Evolutionary conservation across 2,888 invertebrate genomes (phyloP), one percentile per base, ranked within the genome.

Genomic region (Sturmia bella): DNA sequence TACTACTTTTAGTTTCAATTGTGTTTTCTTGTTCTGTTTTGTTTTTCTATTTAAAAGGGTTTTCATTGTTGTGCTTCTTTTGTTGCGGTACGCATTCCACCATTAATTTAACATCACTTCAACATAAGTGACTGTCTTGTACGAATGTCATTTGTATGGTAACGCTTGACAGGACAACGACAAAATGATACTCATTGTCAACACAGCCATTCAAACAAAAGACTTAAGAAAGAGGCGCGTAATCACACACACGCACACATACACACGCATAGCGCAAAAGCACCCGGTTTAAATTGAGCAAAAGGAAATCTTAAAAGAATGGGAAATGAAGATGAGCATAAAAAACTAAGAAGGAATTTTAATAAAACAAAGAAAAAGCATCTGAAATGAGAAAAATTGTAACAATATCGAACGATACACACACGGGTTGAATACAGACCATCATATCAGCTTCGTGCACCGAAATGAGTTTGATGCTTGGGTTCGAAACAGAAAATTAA

Each of bases 101-200:
- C 74, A 80, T 83, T 83, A 84, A 78, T 82, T 84, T 77, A 77
- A 84, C 84, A 83, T 84, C 82, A 82, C 74, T 80, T 73, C 84
- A 77, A 85, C 84, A 84, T 83, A 84, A 80, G 80, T 82, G 84
- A 83, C 79, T 84, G 84, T 84, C 84, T 77, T 84, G 83, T 83
- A 73, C 80, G 64, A 70, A 80, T 85, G 84, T 84, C 84, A 85
- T 80, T 79, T 81, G 74, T 80, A 72, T 72, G 79, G 77, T 75
- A 81, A 79, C 70, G 75, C 63, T 64, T 79, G 80, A 83, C 84
- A 84, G 78, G 82, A 84, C 81, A 76, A 81, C 81, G 80, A 83
- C 79, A 84, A 82, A 83, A 80, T 82, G 76, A 76, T 82, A 70
- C 82, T 82, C 80, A 80, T 84, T 81, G 81, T 78, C 75, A 81